Evolutionary conservation across 2,113 vertebrate species (phyloP).

Genomic region (Poeciliopsis occidentalis): DNA sequence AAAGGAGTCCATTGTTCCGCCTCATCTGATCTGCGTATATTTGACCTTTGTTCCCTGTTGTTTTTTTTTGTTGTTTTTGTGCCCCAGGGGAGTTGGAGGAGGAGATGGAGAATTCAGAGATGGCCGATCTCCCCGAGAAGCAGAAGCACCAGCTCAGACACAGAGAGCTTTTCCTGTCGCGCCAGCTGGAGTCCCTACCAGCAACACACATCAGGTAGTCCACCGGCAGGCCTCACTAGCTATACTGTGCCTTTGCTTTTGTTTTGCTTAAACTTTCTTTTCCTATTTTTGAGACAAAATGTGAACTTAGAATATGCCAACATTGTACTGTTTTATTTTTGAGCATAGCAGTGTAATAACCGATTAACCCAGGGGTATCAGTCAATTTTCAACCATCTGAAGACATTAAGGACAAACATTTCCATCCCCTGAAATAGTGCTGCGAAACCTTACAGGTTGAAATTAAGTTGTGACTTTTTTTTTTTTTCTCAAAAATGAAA

Average conservation of each 20-base stretch:
- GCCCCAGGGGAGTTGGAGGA: constrained; percentile 92
- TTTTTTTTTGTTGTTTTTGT: not conserved
- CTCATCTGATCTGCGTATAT: constrained; percentile 37
- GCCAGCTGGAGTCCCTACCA: constrained; percentile 94
- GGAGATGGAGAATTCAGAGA: constrained; percentile 96
- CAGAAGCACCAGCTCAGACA: constrained; percentile 95
- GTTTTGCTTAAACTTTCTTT: not conserved
- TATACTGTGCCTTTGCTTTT: not conserved
- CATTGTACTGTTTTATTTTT: too few relatives aligned
- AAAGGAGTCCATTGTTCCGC: constrained; percentile 34
- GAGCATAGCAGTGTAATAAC: too few relatives aligned
- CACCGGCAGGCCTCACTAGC: not conserved
- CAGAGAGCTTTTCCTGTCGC: constrained; percentile 93
- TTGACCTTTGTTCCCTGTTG: constrained; percentile 25
- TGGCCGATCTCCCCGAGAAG: constrained; percentile 92
- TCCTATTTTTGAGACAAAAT: not conserved
- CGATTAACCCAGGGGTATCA: too few relatives aligned
- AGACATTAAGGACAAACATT: too few relatives aligned
- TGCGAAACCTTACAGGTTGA: too few relatives aligned
- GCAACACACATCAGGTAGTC: constrained; percentile 94
- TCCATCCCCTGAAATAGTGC: too few relatives aligned
- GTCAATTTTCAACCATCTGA: too few relatives aligned
- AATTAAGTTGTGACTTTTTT: too few relatives aligned
- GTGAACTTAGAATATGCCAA: not conserved
- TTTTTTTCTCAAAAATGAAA: too few relatives aligned